Evolutionary conservation across 2,797 vertebrate species (phyloP).

Genomic region (Malurus splendens): DNA sequence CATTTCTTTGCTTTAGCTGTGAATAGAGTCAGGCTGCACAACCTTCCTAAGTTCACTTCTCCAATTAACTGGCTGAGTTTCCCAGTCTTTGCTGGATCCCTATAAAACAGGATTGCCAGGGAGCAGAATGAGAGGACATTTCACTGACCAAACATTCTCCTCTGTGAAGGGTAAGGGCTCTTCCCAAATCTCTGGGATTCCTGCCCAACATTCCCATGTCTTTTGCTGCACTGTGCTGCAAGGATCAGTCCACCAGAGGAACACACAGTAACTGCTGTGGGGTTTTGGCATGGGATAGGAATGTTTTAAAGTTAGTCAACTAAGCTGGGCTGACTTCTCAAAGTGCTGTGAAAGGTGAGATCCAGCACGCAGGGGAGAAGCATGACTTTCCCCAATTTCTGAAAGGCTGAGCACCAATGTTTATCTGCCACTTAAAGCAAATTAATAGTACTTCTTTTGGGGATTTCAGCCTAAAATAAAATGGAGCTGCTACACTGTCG

Average conservation of each 20-base stretch:
- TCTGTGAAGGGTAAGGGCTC: rapidly evolving
- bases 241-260: neutral
- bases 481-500: neutral
- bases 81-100: neutral
- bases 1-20: neutral
- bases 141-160: neutral
- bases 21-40: neutral
- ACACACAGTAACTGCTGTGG: neutral
- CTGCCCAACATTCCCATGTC: neutral
- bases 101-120: neutral
- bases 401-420: neutral
- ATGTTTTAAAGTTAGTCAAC: neutral
- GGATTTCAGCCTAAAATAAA: neutral
- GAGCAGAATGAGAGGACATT: neutral
- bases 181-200: neutral
- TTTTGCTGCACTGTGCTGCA: neutral
- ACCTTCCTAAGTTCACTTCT: neutral
- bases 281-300: neutral
- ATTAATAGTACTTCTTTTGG: neutral
- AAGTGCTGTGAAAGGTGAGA: neutral
- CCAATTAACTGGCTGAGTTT: neutral
- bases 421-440: neutral
- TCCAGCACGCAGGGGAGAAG: rapidly evolving
- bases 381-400: neutral
- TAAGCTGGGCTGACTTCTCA: neutral